Conservation (phyloP, 2,113 vertebrate genomes). For the Peromyscus polionotus region DNA sequence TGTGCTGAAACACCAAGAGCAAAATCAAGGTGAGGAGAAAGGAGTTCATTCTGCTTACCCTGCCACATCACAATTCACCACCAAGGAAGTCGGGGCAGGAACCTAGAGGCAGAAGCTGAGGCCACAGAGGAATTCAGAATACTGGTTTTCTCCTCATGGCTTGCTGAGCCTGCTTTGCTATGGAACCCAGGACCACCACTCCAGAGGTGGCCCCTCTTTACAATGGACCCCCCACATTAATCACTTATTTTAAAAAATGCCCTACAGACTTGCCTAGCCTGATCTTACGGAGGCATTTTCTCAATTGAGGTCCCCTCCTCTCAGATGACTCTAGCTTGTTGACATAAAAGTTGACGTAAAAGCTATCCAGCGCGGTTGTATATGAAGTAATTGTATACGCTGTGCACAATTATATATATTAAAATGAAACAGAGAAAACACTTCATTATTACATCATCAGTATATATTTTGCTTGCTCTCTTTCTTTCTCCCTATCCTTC, state of each 20-base stretch:
- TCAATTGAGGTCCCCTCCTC: neutral
- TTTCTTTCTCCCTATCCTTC: neutral
- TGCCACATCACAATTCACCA: neutral
- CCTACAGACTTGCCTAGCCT: neutral
- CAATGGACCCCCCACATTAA: neutral
- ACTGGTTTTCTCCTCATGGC: neutral
- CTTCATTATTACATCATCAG: neutral
- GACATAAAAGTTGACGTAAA: neutral
- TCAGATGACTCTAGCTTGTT: neutral
- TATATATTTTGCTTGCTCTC: neutral
- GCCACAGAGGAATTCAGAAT: neutral
- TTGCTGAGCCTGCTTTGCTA: neutral
- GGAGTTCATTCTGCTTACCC: neutral
- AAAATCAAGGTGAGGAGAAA: neutral
- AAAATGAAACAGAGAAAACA: neutral
- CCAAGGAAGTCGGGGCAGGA: neutral
- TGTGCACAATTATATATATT: neutral
- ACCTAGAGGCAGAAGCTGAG: neutral
- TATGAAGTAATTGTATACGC: neutral
- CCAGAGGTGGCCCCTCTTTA: neutral
- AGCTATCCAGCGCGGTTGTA: neutral
- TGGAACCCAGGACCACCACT: neutral
- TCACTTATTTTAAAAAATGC: neutral
- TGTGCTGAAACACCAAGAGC: neutral
- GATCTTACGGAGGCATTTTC: neutral